Percentiles rank a stretch among this genome's conserved stretches.
Conservation (phyloP, 2,888 invertebrate genomes). For the Lymantria monacha region DNA sequence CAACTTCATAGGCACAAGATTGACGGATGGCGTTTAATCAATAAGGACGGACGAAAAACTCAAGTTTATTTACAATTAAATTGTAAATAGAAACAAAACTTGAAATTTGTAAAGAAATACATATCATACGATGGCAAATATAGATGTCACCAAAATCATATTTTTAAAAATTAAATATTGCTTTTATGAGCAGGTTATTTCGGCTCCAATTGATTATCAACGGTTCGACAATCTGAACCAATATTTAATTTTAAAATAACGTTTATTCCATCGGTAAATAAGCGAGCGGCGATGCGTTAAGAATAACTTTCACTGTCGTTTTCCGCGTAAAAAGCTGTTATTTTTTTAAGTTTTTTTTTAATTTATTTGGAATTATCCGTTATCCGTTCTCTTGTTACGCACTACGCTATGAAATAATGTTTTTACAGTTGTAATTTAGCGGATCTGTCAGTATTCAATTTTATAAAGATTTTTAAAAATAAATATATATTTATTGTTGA, state of each 20-base stretch:
- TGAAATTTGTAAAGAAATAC: no score
- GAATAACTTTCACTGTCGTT: conserved; percentile 60
- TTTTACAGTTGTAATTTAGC: conserved; percentile 5
- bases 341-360: conserved; percentile 20
- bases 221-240: conserved; percentile 40
- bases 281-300: conserved; percentile 46
- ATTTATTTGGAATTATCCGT: conserved; percentile 31
- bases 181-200: conserved; percentile 26
- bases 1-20: no score
- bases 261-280: conserved; percentile 38
- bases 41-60: no score
- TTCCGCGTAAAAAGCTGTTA: conserved; percentile 42
- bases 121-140: conserved; percentile 9
- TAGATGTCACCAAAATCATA: conserved; percentile 22
- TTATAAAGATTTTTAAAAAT: background rate
- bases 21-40: no score
- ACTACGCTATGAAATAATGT: conserved; percentile 24
- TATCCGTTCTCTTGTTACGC: conserved; percentile 36
- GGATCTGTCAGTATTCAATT: background rate
- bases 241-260: conserved; percentile 54
- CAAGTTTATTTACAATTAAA: no score
- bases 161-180: conserved; percentile 15
- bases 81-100: no score
- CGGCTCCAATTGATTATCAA: conserved; percentile 43
- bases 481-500: background rate